Evolutionary conservation across 2,113 vertebrate species (phyloP).

Genomic region (Heptranchias perlo): DNA sequence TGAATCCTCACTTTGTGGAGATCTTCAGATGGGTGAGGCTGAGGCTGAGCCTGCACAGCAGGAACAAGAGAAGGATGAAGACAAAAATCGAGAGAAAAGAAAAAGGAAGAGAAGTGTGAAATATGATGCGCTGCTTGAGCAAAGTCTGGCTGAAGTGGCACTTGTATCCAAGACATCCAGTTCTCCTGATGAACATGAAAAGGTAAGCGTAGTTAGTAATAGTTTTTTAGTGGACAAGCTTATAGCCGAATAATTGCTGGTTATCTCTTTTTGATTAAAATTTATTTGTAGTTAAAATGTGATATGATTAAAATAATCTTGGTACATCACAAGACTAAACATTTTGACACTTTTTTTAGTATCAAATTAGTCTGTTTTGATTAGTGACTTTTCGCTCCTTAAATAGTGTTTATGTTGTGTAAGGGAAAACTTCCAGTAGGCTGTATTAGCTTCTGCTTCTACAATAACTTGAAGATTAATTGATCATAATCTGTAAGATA

Average conservation of each 20-base stretch:
- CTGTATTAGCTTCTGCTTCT: background rate
- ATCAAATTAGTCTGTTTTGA: background rate
- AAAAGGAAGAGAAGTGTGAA: slow-evolving; percentile 66
- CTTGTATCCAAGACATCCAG: slow-evolving; percentile 52
- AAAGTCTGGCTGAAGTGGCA: slow-evolving; percentile 52
- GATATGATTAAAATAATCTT: background rate
- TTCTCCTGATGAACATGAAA: slow-evolving; percentile 44
- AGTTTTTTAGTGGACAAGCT: background rate
- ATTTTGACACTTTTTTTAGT: background rate
- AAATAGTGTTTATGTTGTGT: background rate
- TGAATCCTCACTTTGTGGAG: slow-evolving; percentile 74
- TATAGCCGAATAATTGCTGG: background rate
- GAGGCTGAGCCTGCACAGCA: slow-evolving; percentile 55
- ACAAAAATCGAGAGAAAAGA: slow-evolving; percentile 60
- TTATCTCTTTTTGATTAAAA: background rate
- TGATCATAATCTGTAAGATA: background rate
- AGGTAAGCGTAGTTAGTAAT: background rate
- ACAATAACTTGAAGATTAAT: background rate
- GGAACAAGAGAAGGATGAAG: slow-evolving; percentile 42
- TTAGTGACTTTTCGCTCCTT: background rate
- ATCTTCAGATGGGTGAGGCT: slow-evolving; percentile 57
- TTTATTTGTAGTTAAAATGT: background rate
- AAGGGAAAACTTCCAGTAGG: background rate
- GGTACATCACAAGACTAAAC: too few relatives aligned
- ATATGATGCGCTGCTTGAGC: slow-evolving; percentile 60